These are phyloP conservation scores for Xylophagus ater DNA, from an alignment of 2,888 invertebrate genomes.

Conservation along the genomic window DNA sequence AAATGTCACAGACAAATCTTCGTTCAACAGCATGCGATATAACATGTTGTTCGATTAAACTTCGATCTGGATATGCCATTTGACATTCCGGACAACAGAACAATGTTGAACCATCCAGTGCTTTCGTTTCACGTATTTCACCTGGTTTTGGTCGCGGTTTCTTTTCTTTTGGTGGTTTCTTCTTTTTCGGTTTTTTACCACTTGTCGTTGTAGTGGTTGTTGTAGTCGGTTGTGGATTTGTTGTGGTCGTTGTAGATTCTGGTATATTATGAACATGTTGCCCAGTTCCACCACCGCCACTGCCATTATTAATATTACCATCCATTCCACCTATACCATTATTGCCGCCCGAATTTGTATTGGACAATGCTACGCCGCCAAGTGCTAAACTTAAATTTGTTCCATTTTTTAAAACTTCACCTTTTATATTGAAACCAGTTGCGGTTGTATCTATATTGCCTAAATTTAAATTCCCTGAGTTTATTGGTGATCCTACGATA, in stretches of 20 bases:
- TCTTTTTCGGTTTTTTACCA: conserved; percentile 41
- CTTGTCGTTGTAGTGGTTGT: conserved; percentile 30
- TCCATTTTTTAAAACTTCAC: conserved; percentile 36
- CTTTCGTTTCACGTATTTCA: conserved; percentile 45
- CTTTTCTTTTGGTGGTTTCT: conserved; percentile 55
- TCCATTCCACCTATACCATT: conserved; percentile 14
- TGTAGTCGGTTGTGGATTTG: conserved; percentile 38
- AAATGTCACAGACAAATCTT: conserved; percentile 78
- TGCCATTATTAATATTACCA: conserved; percentile 13
- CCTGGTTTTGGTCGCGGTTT: conserved; percentile 63
- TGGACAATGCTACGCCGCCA: conserved; percentile 32
- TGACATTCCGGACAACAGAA: conserved; percentile 84
- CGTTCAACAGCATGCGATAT: conserved; percentile 77
- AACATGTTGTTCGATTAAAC: conserved; percentile 73
- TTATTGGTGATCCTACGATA: conserved; percentile 31
- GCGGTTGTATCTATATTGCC: conserved; percentile 27
- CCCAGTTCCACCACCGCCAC: conserved; percentile 1
- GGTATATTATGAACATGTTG: conserved; percentile 24
- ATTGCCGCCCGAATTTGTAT: conserved; percentile 20
- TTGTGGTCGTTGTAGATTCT: conserved; percentile 28
- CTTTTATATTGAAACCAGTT: conserved; percentile 31
- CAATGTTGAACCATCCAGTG: conserved; percentile 68
- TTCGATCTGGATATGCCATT: conserved; percentile 81
- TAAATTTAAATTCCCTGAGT: conserved; percentile 34
- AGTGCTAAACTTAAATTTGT: conserved; percentile 37